Evolutionary conservation across 2,113 vertebrate genomes (phyloP), one percentile per base, ranked within the genome.

Genomic region (Zosterops hypoxanthus): DNA sequence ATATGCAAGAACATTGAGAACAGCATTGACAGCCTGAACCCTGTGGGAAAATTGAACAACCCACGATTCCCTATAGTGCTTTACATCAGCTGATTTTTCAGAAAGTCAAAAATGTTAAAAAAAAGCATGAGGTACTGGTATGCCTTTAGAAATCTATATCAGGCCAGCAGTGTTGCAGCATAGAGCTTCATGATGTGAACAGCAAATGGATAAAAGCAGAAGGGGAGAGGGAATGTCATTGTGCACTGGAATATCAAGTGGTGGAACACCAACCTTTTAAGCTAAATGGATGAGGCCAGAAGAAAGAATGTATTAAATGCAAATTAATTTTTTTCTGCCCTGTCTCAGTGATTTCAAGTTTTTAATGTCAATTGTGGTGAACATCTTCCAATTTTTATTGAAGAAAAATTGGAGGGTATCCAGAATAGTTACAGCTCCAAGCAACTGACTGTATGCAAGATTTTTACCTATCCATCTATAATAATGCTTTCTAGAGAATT

Each of bases 111-210:
- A 85, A 13, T 5, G 2, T 61, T 76, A 5, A 59, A 65, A 70
- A 73, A 73, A 87, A 56, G 36, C 47, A 8, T 66, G 82, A 82
- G 47, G 25, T 78, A 36, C 28, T 57, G 36, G 50, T 18, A 55
- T 82, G 55, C 65, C 73, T 92, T 93, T 86, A 56, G 53, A 80
- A 93, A 8, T 94, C 68, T 93, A 16, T 92, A 96, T 94, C 31
- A 42, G 61, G 39, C 41, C n/a, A 71, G 50, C 84, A 95, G 60
- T 82, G 19, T 15, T 72, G 71, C 33, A 86, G 49, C n/a, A 21
- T 44, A 69, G 85, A 90, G 56, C 80, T 55, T 85, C 49, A 47
- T 2, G 4, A 50, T 80, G 65, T 50, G 50, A 75, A 53, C 31
- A 86, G 56, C 46, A 95, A 76, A 39, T 76, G 44, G 56, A 61